phyloP scores from a whole-genome alignment of 2,888 invertebrate species.

The Yponomeuta plumbellus region DNA sequence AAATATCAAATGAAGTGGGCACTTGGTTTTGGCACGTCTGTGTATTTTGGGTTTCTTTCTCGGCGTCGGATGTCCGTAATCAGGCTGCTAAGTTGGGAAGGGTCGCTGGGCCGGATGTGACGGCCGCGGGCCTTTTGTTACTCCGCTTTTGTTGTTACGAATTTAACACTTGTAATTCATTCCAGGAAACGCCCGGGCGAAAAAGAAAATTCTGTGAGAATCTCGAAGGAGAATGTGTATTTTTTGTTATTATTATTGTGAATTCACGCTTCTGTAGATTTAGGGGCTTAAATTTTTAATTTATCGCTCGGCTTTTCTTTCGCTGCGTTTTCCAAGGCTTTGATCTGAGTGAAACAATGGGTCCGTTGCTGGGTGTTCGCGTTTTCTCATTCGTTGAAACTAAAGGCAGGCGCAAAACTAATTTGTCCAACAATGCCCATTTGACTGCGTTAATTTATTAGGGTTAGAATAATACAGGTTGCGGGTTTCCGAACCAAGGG shows the following conservation, averaged over 20 bases:
- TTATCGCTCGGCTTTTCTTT: slow-evolving; percentile 19
- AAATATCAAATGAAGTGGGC: background rate
- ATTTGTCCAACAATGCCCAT: slow-evolving; percentile 69
- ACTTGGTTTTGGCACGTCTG: background rate
- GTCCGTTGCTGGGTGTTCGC: background rate
- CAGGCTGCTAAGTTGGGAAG: slow-evolving; percentile 75
- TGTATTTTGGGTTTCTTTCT: slow-evolving; percentile 54
- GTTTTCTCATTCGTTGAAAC: background rate
- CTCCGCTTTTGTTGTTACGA: slow-evolving; percentile 74
- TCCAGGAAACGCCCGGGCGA: slow-evolving; percentile 73
- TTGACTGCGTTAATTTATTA: slow-evolving; percentile 72
- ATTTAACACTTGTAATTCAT: slow-evolving; percentile 77
- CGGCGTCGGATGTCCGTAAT: slow-evolving; percentile 73
- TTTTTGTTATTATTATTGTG: slow-evolving; percentile 37
- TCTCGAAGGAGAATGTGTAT: slow-evolving; percentile 71
- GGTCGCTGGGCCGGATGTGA: slow-evolving; percentile 69
- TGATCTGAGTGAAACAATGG: background rate
- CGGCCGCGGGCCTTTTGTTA: slow-evolving; percentile 75
- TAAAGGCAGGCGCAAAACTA: slow-evolving; percentile 40
- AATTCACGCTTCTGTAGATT: slow-evolving; percentile 61
- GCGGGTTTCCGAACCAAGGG: slow-evolving; percentile 63
- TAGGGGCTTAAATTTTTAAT: slow-evolving; percentile 42
- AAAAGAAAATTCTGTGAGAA: slow-evolving; percentile 72
- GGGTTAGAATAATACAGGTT: slow-evolving; percentile 73
- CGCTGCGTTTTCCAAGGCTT: background rate